Evolutionary conservation across 2,888 invertebrate species (phyloP), one percentile per base, ranked within the genome.

Genomic region (Phortica magna): DNA sequence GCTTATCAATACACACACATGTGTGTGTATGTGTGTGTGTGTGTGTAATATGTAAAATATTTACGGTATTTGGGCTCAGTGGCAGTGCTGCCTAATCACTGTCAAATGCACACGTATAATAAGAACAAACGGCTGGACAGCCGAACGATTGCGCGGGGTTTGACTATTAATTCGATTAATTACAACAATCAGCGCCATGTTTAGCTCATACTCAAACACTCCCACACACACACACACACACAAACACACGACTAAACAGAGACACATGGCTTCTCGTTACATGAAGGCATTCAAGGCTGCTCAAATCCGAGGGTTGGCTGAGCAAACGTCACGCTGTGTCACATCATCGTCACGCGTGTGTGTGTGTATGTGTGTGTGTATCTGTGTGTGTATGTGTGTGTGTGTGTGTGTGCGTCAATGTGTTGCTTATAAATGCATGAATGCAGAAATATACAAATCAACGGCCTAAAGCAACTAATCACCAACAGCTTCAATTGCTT

Each of bases 91-190:
- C 82, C 86, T 85, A 90, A 91, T 91, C 90, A 90, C 88, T 91
- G 91, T 91, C 91, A 91, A 83, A 88, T 87, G 85, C 91, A 90
- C 82, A 83, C 89, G 83, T 82, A 82, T 82, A 84, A 88, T 88
- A 83, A 86, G 86, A 87, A 83, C 48, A 48, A 48, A 48, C 14
- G 48, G 22, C 55, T 48, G 48, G 70, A 70, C 9, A 19, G 31
- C 6, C 43, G 70, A 7, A 17, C 70, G 5, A n/a, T 12, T 53
- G 4, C 17, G 53, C 6, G 70, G 12, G 53, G 17, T 39, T 43
- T 70, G 83, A 31, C 83, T 84, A 84, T 89, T 91, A 90, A 91
- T 90, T 91, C 91, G 91, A 91, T 91, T 91, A 91, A 91, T 91
- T 91, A 91, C 89, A 89, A 88, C 89, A 90, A 90, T 90, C 89